These are phyloP conservation scores for Zoanthus sociatus DNA, from an alignment of 92 coral and sea anemone genomes.

Conservation along the genomic window DNA sequence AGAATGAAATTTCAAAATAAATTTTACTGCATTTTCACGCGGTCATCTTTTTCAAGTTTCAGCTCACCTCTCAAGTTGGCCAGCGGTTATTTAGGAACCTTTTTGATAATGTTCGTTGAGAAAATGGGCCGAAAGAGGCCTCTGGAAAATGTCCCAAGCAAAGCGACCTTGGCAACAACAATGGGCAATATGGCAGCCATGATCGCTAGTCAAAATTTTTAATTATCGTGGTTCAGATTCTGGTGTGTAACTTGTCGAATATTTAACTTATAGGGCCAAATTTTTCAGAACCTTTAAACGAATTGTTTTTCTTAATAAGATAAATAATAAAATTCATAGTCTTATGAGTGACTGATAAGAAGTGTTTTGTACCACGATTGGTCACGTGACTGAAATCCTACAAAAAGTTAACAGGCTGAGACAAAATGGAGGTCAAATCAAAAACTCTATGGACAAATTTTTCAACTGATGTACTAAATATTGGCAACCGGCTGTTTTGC, in stretches of 20 bases:
- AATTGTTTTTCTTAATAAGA: not conserved
- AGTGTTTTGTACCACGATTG: too few species aligned
- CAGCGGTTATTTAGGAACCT: constrained; percentile 32
- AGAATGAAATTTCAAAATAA: constrained; percentile 1
- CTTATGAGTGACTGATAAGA: too few species aligned
- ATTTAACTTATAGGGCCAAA: not conserved
- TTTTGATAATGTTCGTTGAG: constrained; percentile 13
- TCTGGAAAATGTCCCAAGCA: constrained; percentile 2
- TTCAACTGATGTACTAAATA: too few species aligned
- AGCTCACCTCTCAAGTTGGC: constrained; percentile 4
- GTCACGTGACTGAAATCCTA: too few species aligned
- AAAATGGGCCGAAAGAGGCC: constrained; percentile 26
- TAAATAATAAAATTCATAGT: not conserved
- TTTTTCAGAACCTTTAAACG: not conserved
- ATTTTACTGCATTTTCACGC: constrained; percentile 30
- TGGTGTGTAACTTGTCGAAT: not conserved
- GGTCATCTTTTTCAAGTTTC: not conserved
- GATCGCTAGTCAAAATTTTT: not conserved
- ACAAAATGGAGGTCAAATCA: too few species aligned
- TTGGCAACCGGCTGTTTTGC: too few species aligned
- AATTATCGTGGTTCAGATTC: not conserved
- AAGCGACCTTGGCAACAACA: not conserved
- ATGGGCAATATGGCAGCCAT: constrained; percentile 14
- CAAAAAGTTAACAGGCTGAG: too few species aligned
- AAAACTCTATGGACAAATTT: too few species aligned